Evolutionary conservation across 2,797 vertebrate genomes (phyloP).

Genomic region (Rallus crepitans): DNA sequence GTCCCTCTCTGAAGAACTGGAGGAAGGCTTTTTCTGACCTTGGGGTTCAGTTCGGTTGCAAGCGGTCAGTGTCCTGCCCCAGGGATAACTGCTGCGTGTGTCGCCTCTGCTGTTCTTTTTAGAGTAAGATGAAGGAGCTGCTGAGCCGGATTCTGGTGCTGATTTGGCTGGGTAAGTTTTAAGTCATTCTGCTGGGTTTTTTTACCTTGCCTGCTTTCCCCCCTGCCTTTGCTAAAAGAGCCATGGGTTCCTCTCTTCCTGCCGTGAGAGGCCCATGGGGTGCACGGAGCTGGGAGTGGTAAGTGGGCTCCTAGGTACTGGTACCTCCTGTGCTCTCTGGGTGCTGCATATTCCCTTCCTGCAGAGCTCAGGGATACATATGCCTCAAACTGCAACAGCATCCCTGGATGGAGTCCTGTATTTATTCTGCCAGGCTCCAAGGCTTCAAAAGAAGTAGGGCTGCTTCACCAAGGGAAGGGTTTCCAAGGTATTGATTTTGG

Average conservation of each 20-base stretch:
- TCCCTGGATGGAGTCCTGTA: not conserved
- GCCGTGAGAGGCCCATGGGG: not conserved
- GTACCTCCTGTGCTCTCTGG: not conserved
- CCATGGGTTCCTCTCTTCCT: not conserved
- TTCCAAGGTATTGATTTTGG: constrained; percentile 38
- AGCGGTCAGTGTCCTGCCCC: not conserved
- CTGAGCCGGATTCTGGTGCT: constrained; percentile 27
- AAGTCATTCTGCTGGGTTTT: not conserved
- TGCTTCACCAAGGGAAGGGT: not conserved
- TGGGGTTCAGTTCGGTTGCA: not conserved
- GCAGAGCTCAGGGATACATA: fast-evolving
- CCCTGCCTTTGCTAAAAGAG: not conserved
- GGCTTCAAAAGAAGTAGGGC: not conserved
- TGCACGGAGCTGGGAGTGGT: not conserved
- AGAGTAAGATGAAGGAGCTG: not conserved
- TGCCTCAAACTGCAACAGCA: not conserved
- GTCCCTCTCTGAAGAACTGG: not conserved
- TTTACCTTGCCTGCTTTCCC: not conserved
- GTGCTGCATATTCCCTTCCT: not conserved
- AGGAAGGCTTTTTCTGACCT: not conserved
- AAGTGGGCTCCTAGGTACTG: not conserved
- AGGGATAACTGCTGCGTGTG: fast-evolving
- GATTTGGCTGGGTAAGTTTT: constrained; percentile 49
- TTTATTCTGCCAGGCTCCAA: not conserved
- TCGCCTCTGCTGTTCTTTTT: not conserved